These are phyloP conservation scores for Phylloscopus whistleri DNA, from an alignment of 2,113 vertebrate species.

Conservation along the genomic window DNA sequence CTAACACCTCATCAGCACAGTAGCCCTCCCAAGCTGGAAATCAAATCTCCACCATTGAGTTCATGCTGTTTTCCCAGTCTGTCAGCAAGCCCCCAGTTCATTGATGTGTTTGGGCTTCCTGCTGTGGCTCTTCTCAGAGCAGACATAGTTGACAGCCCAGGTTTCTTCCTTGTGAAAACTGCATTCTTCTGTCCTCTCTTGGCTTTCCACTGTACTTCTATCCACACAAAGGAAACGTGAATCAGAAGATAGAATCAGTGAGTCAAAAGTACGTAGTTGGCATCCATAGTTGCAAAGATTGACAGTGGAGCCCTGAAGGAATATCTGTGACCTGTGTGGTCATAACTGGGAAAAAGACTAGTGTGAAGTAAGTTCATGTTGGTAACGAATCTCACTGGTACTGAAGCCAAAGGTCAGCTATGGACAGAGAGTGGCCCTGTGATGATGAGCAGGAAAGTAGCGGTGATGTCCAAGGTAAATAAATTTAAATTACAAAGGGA, in stretches of 20 bases:
- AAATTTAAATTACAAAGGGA: not conserved
- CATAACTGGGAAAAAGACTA: not conserved
- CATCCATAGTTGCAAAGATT: not conserved
- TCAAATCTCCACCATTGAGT: not conserved
- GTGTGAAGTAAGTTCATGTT: not conserved
- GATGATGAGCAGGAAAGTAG: not conserved
- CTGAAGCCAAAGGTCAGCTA: not conserved
- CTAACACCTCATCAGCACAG: rapidly evolving
- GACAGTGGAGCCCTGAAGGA: not conserved
- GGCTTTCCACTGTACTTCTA: not conserved
- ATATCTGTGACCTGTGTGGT: not conserved
- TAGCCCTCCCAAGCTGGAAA: not conserved
- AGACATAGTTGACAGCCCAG: not conserved
- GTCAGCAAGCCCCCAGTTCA: not conserved
- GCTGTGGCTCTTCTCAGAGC: not conserved
- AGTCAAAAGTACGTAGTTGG: not conserved
- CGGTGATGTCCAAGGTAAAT: not conserved
- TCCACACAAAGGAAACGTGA: not conserved
- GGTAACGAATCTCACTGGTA: not conserved
- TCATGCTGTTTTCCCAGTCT: not conserved
- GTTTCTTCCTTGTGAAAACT: not conserved
- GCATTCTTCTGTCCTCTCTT: not conserved
- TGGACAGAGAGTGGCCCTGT: not conserved
- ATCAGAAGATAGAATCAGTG: not conserved
- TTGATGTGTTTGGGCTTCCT: not conserved